A percentile compares a stretch with the other conserved stretches of the same genome.
phyloP scores from a whole-genome alignment of 2,797 vertebrate genomes.

The Lagodon rhomboides region DNA sequence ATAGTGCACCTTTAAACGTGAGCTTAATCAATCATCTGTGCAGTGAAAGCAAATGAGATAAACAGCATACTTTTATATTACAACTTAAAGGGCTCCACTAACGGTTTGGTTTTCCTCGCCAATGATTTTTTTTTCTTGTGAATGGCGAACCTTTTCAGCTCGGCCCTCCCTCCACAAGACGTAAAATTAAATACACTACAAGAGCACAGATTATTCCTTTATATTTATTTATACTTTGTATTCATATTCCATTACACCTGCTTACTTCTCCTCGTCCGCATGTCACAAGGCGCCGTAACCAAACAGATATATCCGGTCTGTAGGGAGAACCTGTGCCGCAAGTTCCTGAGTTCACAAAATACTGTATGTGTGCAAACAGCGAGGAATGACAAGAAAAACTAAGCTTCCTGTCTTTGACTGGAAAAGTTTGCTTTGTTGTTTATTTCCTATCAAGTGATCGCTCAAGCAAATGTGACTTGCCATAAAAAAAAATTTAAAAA shows the following conservation, averaged over 20 bases:
- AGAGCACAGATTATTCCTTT: neutral
- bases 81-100: neutral
- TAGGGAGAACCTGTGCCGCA: neutral
- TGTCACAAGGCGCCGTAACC: neutral
- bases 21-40: neutral
- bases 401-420: neutral
- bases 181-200: neutral
- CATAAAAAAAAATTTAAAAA: no score
- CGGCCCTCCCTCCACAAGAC: neutral
- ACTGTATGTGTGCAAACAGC: neutral
- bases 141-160: neutral
- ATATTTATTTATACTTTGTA: neutral
- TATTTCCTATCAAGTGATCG: neutral
- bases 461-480: neutral
- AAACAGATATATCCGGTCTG: no score
- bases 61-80: neutral
- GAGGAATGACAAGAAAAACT: neutral
- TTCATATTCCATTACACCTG: neutral
- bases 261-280: neutral
- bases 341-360: neutral
- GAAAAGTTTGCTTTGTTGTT: neutral
- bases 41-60: neutral
- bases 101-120: neutral
- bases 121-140: neutral
- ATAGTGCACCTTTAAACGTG: no score